These are phyloP conservation scores for Parapristionchus giblindavisi DNA, from an alignment of 2,888 invertebrate genomes.

Conservation along the genomic window DNA sequence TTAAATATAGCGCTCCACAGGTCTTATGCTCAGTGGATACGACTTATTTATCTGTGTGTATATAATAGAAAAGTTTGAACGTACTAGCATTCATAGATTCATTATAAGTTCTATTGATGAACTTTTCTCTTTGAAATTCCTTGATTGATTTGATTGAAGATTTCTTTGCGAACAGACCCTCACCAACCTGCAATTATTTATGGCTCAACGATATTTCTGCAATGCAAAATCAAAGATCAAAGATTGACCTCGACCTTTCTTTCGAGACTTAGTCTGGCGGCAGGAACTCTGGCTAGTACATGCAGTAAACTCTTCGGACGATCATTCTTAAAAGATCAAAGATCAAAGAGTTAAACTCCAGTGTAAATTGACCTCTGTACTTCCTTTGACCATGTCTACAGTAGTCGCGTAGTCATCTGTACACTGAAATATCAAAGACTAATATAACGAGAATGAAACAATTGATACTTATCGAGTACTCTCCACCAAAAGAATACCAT, in stretches of 20 bases:
- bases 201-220: not conserved
- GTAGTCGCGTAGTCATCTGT: constrained; percentile 20
- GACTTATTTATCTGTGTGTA: not conserved
- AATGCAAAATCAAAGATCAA: not conserved
- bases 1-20: too few species aligned
- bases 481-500: too few species aligned
- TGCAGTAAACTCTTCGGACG: not conserved
- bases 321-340: too few species aligned
- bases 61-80: not conserved
- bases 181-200: constrained; percentile 10
- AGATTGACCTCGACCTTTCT: constrained; percentile 6
- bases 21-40: not conserved
- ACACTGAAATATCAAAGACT: not conserved
- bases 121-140: constrained; percentile 20
- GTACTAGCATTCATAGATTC: constrained; percentile 19
- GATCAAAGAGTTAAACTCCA: too few species aligned
- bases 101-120: constrained; percentile 18
- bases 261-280: constrained; percentile 24
- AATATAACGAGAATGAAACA: too few species aligned
- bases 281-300: not conserved
- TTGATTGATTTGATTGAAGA: constrained; percentile 12
- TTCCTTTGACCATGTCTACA: too few species aligned
- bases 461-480: too few species aligned
- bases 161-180: constrained; percentile 17
- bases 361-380: too few species aligned